Evolutionary conservation across 2,113 vertebrate species (phyloP).

Genomic region (Helogale parvula): DNA sequence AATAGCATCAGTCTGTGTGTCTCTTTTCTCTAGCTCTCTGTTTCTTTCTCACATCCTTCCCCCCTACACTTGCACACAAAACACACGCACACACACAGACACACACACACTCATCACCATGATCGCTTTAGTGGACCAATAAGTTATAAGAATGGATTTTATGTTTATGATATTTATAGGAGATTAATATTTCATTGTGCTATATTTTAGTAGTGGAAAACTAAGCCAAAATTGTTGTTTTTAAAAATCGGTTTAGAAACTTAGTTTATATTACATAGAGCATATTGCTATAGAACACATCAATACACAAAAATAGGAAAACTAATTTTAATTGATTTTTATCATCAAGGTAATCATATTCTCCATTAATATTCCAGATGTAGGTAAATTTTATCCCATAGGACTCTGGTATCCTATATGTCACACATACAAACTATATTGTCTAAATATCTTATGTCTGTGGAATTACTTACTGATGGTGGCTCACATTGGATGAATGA

Average conservation of each 20-base stretch:
- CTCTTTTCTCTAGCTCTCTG: not conserved
- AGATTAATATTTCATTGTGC: not conserved
- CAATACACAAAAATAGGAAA: not conserved
- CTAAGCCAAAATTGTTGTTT: not conserved
- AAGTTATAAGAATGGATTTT: constrained; percentile 20
- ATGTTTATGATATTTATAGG: not conserved
- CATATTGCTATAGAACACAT: not conserved
- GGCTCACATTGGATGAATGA: not conserved
- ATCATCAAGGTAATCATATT: not conserved
- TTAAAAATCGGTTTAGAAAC: not conserved
- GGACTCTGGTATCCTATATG: not conserved
- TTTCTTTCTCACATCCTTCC: not conserved
- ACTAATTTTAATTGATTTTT: not conserved
- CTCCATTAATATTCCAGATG: not conserved
- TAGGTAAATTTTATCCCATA: not conserved
- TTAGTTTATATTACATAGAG: not conserved
- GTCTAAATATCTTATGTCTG: not conserved
- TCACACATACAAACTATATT: not conserved
- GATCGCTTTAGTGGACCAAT: not conserved
- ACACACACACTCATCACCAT: not conserved
- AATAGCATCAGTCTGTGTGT: not conserved
- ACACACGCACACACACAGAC: not conserved
- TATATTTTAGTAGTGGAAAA: not conserved
- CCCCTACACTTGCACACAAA: not conserved
- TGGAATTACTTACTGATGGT: not conserved